Evolutionary conservation across 2,113 vertebrate genomes (phyloP).

Genomic region (Apodemus speciosus): DNA sequence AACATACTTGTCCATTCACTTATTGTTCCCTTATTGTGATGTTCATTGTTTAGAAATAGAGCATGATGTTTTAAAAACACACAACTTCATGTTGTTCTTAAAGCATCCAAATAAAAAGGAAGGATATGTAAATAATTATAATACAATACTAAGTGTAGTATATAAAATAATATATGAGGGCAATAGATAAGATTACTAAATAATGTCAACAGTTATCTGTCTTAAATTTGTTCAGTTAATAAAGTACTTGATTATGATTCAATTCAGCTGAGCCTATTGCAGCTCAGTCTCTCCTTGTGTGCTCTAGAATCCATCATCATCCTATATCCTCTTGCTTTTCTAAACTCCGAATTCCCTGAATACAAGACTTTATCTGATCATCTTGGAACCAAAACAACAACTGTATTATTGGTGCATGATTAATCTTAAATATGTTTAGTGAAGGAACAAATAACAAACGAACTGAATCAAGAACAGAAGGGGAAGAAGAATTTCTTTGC

Average conservation of each 20-base stretch:
- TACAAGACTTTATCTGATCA: background rate
- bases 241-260: conserved; percentile 4
- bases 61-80: background rate
- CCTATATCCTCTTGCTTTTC: background rate
- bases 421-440: conserved; percentile 10
- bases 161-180: background rate
- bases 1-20: background rate
- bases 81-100: conserved; percentile 35
- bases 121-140: background rate
- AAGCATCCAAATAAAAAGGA: background rate
- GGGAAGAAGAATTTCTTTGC: background rate
- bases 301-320: conserved; percentile 14
- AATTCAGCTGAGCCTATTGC: background rate
- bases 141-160: background rate
- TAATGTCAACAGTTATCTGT: background rate
- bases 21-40: background rate
- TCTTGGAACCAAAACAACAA: conserved; percentile 2
- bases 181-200: conserved; percentile 31
- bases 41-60: conserved; percentile 15
- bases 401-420: background rate
- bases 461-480: background rate
- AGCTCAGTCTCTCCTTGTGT: background rate
- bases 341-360: background rate
- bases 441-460: conserved; percentile 7
- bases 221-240: conserved; percentile 26